Percentiles rank a stretch among this genome's conserved stretches.
Conservation (phyloP, 2,888 invertebrate species). For the Chrysomela aeneicollis region DNA sequence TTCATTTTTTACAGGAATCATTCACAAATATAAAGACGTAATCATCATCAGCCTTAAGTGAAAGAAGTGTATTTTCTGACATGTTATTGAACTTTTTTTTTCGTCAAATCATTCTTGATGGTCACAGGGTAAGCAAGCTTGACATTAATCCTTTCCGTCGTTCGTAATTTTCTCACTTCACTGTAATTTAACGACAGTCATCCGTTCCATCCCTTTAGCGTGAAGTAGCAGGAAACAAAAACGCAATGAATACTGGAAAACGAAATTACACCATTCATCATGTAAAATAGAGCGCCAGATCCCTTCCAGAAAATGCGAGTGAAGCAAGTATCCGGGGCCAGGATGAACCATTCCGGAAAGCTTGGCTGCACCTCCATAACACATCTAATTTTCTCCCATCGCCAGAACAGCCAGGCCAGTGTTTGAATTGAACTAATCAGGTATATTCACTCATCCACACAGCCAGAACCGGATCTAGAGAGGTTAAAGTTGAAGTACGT, state of each 20-base stretch:
- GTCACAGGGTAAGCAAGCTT: not conserved
- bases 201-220: not conserved
- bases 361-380: slow-evolving; percentile 6
- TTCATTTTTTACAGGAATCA: no score
- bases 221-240: slow-evolving; percentile 18
- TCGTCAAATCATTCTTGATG: no score
- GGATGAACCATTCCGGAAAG: slow-evolving; percentile 4
- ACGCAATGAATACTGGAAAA: slow-evolving; percentile 13
- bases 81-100: no score
- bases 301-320: slow-evolving; percentile 13
- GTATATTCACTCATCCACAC: not conserved
- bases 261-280: slow-evolving; percentile 20
- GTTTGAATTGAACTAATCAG: not conserved
- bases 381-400: slow-evolving; percentile 2
- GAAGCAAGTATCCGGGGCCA: slow-evolving; percentile 8
- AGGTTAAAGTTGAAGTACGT: no score
- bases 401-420: not conserved
- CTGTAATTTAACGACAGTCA: not conserved
- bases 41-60: no score
- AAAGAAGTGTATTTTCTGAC: no score
- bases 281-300: slow-evolving; percentile 10
- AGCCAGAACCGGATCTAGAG: no score
- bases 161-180: not conserved
- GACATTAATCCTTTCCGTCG: not conserved
- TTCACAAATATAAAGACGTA: no score